phyloP scores from a whole-genome alignment of 64 coral and sea anemone genomes.

The Acropora tenuis region DNA sequence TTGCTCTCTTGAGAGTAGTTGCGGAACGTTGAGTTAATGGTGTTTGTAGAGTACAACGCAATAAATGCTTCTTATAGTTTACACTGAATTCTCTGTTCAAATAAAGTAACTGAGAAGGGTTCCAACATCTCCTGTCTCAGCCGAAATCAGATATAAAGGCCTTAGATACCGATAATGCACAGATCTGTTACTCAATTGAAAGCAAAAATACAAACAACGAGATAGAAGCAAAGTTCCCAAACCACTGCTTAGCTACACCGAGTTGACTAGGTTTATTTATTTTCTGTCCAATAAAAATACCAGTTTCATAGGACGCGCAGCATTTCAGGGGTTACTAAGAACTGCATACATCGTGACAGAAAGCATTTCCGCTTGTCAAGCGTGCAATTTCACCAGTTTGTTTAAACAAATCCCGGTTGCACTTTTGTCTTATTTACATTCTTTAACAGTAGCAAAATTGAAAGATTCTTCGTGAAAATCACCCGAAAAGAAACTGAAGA shows the following conservation, averaged over 20 bases:
- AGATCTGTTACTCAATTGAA: constrained; percentile 30
- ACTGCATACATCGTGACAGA: not conserved
- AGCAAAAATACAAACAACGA: constrained; percentile 25
- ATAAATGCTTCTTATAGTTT: constrained; percentile 8
- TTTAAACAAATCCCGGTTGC: too few relatives aligned
- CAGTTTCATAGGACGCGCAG: not conserved
- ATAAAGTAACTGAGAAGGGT: constrained; percentile 29
- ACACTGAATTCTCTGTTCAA: constrained; percentile 4
- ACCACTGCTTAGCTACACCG: not conserved
- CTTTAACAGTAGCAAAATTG: not conserved
- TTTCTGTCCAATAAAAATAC: not conserved
- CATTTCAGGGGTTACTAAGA: not conserved
- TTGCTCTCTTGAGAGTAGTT: constrained; percentile 30
- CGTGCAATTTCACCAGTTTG: not conserved
- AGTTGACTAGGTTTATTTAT: not conserved
- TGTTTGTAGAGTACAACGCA: constrained; percentile 9
- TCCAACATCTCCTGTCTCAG: not conserved
- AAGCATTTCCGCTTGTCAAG: constrained; percentile 16
- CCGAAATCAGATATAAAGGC: not conserved
- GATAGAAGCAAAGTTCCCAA: not conserved
- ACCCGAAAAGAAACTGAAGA: not conserved
- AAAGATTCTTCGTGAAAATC: not conserved
- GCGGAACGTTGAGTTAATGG: constrained; percentile 29
- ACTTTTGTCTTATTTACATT: not conserved
- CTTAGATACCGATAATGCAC: not conserved